Conservation (phyloP, 2,888 invertebrate genomes). For the Elmis aenea region DNA sequence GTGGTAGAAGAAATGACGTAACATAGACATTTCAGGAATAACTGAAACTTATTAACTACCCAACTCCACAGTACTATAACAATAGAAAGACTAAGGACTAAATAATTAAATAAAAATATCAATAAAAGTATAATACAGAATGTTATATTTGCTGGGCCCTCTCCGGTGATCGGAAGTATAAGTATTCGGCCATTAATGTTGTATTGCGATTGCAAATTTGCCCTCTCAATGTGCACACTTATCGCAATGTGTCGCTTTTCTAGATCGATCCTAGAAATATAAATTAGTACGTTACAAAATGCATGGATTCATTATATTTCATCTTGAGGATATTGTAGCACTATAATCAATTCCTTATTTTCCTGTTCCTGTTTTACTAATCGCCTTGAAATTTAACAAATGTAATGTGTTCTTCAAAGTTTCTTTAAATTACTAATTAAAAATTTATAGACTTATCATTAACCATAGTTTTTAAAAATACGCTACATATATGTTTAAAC, state of each 20-base stretch:
- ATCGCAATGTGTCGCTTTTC: slow-evolving; percentile 21
- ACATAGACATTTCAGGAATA: too few species aligned
- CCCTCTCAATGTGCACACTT: slow-evolving; percentile 16
- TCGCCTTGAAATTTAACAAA: too few species aligned
- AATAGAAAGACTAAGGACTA: too few species aligned
- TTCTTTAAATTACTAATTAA: too few species aligned
- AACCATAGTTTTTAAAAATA: too few species aligned
- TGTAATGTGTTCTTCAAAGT: too few species aligned
- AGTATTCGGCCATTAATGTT: slow-evolving; percentile 36
- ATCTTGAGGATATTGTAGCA: slow-evolving; percentile 2
- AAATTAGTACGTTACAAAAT: not conserved
- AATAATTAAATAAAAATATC: slow-evolving; percentile 4
- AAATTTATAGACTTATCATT: too few species aligned
- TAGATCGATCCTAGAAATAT: slow-evolving; percentile 25
- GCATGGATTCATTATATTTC: too few species aligned
- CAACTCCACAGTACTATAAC: too few species aligned
- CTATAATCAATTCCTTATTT: slow-evolving; percentile 5
- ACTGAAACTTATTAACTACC: too few species aligned
- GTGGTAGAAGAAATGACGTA: too few species aligned
- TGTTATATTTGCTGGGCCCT: slow-evolving; percentile 35
- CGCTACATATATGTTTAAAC: too few species aligned
- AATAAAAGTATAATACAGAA: slow-evolving; percentile 28
- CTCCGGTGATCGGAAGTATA: slow-evolving; percentile 35
- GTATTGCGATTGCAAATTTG: slow-evolving; percentile 31
- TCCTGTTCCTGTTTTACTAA: not conserved